phyloP scores from a whole-genome alignment of 2,113 vertebrate genomes.

The Ahaetulla prasina region DNA sequence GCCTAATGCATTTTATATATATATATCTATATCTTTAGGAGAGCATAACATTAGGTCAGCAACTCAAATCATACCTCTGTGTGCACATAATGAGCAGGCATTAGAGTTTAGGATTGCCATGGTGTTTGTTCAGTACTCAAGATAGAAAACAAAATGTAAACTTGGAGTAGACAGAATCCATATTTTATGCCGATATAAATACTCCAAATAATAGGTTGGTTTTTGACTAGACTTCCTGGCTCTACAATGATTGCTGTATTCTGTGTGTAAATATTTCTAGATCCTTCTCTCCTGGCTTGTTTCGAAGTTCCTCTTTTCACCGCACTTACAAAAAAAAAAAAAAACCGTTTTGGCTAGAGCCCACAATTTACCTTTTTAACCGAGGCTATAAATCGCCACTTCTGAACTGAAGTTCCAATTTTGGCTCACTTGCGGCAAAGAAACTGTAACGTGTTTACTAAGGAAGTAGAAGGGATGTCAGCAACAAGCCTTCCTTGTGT shows the following conservation, averaged over 20 bases:
- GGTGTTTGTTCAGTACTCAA: conserved; percentile 58
- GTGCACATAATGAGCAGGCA: conserved; percentile 64
- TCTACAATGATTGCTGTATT: conserved; percentile 53
- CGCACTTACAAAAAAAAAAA: conserved; percentile 30
- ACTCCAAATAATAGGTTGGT: conserved; percentile 71
- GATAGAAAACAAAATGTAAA: conserved; percentile 64
- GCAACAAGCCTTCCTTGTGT: not conserved
- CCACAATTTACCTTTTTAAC: conserved; percentile 40
- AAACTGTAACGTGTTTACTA: conserved; percentile 15
- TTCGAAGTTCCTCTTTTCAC: conserved; percentile 40
- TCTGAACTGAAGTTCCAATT: conserved; percentile 29
- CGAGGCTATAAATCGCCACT: conserved; percentile 20
- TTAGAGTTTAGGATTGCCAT: conserved; percentile 66
- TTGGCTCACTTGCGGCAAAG: not conserved
- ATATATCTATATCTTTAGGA: conserved; percentile 35
- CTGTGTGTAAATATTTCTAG: conserved; percentile 35
- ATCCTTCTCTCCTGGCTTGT: conserved; percentile 46
- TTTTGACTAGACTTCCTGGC: conserved; percentile 62
- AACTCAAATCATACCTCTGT: conserved; percentile 57
- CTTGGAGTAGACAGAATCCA: conserved; percentile 48
- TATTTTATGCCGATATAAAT: conserved; percentile 51
- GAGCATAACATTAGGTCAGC: conserved; percentile 45
- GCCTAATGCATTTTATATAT: conserved; percentile 23
- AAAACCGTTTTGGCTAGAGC: conserved; percentile 29
- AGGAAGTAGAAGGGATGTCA: not conserved